Evolutionary conservation across 1,140 invertebrate genomes (phyloP), one percentile per base, ranked within the genome.

Genomic region (Euglossa dilemma): DNA sequence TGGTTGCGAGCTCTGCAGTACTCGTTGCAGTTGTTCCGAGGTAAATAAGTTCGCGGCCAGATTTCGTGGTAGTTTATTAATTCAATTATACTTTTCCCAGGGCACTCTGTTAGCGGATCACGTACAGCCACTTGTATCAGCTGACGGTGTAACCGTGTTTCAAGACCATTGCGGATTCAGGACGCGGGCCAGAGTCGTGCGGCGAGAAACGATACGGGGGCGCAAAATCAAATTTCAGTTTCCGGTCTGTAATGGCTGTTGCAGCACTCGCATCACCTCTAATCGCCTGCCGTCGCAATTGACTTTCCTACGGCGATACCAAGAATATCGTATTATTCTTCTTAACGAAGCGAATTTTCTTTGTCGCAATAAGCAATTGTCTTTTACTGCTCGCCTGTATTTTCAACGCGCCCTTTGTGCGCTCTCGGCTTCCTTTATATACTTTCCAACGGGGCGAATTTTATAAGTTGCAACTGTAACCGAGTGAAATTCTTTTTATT

Each of bases 81-180:
- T 83, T 83, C 74, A 78, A 83, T 83, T 83, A 83, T 54, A 83
- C 80, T 83, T 78, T 70, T 61, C 43, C n/a, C 28, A 4, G 9
- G 12, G 28, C 56, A 25, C 47, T 78, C 43, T n/a, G 74, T 78
- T 83, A 63, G 6, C 80, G 47, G 80, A 77, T 83, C 80, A 83
- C 80, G 80, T 83, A 78, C 25, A 63, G 36, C 73, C 74, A 83
- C 80, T 83, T 78, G 64, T 78, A 83, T 83, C 80, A 78, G 80
- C 80, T 78, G 80, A 81, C 80, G 80, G 80, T 66, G 71, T 66
- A 75, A 57, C 80, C 14, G 61, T 66, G 72, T 75, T 75, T 16
- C 72, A 7, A 43, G 72, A 67, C 72, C 28, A 81, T 81, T 81
- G 80, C 36, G 80, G 63, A 81, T 81, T 75, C 80, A 75, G 80